Conservation (phyloP, 2,888 invertebrate species). For the Thereva unica region DNA sequence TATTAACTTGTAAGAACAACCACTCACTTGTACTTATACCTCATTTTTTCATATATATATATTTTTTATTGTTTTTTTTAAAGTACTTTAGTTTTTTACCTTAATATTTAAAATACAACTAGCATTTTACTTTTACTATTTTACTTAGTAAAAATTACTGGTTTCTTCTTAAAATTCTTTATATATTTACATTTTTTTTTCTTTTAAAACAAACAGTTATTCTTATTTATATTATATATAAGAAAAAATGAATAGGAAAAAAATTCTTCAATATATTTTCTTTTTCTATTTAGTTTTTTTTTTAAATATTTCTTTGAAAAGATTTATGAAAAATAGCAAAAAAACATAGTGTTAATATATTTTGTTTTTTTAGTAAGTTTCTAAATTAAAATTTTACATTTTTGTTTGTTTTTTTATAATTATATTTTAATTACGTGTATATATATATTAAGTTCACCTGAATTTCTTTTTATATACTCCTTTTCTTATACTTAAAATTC, state of each 20-base stretch:
- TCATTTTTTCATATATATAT: conserved; percentile 8
- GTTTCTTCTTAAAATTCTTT: not conserved
- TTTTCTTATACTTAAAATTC: conserved; percentile 20
- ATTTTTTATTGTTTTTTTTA: conserved; percentile 8
- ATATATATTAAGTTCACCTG: conserved; percentile 28
- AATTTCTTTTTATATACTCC: conserved; percentile 21
- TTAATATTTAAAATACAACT: not conserved
- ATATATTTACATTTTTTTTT: no score
- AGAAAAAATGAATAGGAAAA: no score
- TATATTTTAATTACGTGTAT: not conserved
- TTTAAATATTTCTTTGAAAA: no score
- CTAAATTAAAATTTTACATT: no score
- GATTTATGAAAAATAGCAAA: no score
- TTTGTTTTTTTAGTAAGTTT: no score
- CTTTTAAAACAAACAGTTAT: no score
- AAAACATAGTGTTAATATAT: no score
- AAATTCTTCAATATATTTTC: no score
- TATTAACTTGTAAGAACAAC: conserved; percentile 30
- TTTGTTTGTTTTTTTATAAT: not conserved
- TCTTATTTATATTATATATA: no score
- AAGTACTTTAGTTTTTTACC: conserved; percentile 7
- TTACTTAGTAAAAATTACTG: conserved; percentile 29
- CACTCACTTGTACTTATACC: conserved; percentile 26
- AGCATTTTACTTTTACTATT: no score
- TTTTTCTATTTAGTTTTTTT: no score